Base-by-base conservation (phyloP, 1,140 invertebrate species). In the Drosophila lowei region DNA sequence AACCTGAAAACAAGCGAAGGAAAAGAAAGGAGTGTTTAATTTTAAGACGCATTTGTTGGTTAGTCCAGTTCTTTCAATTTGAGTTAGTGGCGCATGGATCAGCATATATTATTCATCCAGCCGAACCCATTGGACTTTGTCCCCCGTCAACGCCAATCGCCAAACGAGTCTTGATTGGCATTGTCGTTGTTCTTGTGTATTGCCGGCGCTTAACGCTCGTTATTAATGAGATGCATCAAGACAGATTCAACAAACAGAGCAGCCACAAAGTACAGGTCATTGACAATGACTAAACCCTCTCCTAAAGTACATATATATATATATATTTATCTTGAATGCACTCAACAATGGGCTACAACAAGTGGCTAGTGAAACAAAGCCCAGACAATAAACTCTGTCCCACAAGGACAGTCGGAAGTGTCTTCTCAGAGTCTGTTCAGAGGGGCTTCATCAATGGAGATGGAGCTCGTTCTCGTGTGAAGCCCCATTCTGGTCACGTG, bases 1-100 rank as follows among this genome's bases (percentile, higher is more conserved):
- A 94, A 96, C 90, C 95, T 97, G 89, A 92, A 81, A 74, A 90
- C 7, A 55, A 25, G 4, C 4, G 23, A 21, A 38, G 7, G 7
- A 34, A 25, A 44, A 30, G 15, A n/a, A 28, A 28, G 21, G 28
- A 16, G 7, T 7, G 38, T 80, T 59, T 25, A 76, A 43, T 68
- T 47, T 62, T 63, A 65, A 66, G 62, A 72, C 74, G 83, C 70
- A 88, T 48, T 85, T 63, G 34, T 46, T 77, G 30, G 58, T 43
- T 16, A 38, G 44, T 30, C 30, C 28, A 72, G 57, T 49, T 38
- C 18, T 13, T 41, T 25, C 38, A n/a, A 5, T 25, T 25, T 25
- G 23, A 25, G 23, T 25, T 25, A 25, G 23, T 25, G 21, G 4
- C 23, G 23, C 4, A 25, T 16, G 41, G 7, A 18, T 41, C 11